Evolutionary conservation across 1,140 invertebrate genomes (phyloP), one percentile per base, ranked within the genome.

Genomic region (Lucilia cuprina): DNA sequence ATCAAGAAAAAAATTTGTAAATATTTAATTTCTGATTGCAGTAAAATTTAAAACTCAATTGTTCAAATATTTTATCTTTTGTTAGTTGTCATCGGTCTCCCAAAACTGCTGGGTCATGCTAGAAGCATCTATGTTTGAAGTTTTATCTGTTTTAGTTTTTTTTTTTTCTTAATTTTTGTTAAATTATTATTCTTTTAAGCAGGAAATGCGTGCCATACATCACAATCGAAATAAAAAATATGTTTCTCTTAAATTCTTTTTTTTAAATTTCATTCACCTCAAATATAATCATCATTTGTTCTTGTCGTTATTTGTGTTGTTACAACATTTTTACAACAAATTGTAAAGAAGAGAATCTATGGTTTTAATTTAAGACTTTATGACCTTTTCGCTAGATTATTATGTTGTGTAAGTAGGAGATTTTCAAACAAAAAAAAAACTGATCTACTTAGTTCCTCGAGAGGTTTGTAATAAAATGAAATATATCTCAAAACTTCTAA

Each of bases 141-240:
- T 12, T 83, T 41, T 19, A 82, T 55, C n/a, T n/a, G 47, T 55
- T n/a, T 82, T 13, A 41, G 49, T 82, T 82, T 50, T 60, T 82
- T 82, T n/a, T 78, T 49, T 17, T 70, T 55, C 7, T 0, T 14
- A 75, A 12, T 35, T 75, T 83, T 7, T 83, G 9, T 49, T 49
- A 13, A 21, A 7, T 12, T 1, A 60, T 13, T 65, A 25, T 55
- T 14, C 9, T n/a, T 49, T 21, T 80, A 80, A 80, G 77, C 77
- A 80, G 77, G 77, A 80, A 80, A 80, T 80, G 77, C 77, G 77
- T 80, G 77, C 77, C 77, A 80, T 80, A 80, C 77, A 80, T 80
- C 41, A 78, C 75, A 78, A 47, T 30, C 25, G 7, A 10, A 82
- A n/a, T n/a, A 14, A 30, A 19, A 41, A 41, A 41, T 41, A 10